phyloP scores from a whole-genome alignment of 2,888 invertebrate genomes.

The Odontocolon sp. region DNA sequence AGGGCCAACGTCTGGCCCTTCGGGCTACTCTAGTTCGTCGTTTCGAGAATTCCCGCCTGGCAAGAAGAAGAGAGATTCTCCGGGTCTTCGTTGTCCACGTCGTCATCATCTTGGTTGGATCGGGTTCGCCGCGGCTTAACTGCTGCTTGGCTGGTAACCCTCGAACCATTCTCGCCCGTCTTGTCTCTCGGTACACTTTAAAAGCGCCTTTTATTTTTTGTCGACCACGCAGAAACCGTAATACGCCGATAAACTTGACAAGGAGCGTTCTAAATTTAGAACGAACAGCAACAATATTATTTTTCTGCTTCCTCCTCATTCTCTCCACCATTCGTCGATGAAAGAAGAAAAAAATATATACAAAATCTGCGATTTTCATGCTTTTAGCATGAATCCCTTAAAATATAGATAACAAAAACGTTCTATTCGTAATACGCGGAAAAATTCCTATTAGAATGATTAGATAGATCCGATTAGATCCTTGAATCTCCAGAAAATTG shows the following conservation, averaged over 20 bases:
- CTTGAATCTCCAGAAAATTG: too few species aligned
- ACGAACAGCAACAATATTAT: too few species aligned
- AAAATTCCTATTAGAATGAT: too few species aligned
- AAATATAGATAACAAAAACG: too few species aligned
- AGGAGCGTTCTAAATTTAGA: neutral
- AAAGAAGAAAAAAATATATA: too few species aligned
- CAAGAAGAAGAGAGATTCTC: neutral
- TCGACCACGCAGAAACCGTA: neutral
- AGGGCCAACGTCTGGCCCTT: constrained; percentile 74
- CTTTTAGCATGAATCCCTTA: too few species aligned
- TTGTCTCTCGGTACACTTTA: constrained; percentile 7
- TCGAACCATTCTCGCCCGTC: neutral
- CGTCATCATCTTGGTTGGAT: neutral
- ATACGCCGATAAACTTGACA: neutral
- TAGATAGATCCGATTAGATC: too few species aligned
- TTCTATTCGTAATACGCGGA: too few species aligned
- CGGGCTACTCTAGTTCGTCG: constrained; percentile 72
- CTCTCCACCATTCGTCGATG: too few species aligned
- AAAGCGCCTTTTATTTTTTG: constrained; percentile 3
- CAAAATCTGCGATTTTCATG: too few species aligned
- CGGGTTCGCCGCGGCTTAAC: constrained; percentile 1
- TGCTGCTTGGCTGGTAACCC: too few species aligned
- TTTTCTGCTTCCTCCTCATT: too few species aligned
- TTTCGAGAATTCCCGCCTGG: constrained; percentile 61
- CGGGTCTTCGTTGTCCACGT: neutral